phyloP scores from a whole-genome alignment of 2,113 vertebrate genomes.

The Ibidorhyncha struthersii region DNA sequence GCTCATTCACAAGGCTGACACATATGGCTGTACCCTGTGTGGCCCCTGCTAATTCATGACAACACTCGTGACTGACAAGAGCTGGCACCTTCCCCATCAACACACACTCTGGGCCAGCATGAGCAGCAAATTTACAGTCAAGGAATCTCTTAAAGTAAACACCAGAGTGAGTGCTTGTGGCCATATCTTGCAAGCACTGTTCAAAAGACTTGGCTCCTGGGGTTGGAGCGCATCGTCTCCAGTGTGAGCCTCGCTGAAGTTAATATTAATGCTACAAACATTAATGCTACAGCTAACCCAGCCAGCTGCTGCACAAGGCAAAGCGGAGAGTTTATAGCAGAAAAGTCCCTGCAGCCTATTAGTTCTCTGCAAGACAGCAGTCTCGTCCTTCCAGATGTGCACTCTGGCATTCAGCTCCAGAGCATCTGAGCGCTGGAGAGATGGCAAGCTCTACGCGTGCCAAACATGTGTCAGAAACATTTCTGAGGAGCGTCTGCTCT shows the following conservation, averaged over 20 bases:
- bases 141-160: background rate
- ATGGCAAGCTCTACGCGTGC: background rate
- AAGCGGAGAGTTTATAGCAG: background rate
- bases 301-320: background rate
- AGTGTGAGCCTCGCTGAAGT: background rate
- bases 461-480: background rate
- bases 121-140: background rate
- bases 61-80: constrained; percentile 52
- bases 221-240: background rate
- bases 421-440: background rate
- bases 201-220: background rate
- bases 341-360: background rate
- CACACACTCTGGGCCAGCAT: constrained; percentile 27
- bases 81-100: constrained; percentile 54
- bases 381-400: constrained; percentile 17
- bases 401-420: background rate
- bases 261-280: constrained; percentile 33
- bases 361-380: background rate
- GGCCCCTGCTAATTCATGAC: constrained; percentile 54
- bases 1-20: constrained; percentile 56
- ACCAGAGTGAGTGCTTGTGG: background rate
- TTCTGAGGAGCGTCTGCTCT: background rate
- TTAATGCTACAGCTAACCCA: background rate
- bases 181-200: background rate
- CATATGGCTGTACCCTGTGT: background rate